Evolutionary conservation across 1,140 invertebrate species (phyloP), one percentile per base, ranked within the genome.

Genomic region (Lethocerus indicus): DNA sequence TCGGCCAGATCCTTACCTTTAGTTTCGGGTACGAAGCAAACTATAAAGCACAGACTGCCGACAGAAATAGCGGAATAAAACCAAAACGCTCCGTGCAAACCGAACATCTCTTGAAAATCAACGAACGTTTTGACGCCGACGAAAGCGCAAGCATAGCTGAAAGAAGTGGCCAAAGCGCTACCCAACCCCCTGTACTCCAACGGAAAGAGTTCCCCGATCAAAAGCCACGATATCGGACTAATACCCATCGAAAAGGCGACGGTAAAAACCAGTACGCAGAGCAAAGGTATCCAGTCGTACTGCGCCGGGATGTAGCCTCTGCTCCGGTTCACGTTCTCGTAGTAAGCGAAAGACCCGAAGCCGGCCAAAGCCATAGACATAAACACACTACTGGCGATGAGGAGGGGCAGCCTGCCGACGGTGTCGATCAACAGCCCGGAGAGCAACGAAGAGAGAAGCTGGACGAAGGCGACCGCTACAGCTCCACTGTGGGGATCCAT

Each of bases 91-190:
- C 83, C 85, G 59, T 84, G 75, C 12, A 87, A 61, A 1, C 85
- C 85, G 29, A 91, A 69, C 9, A 73, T 62, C 60, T 71, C 59
- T 64, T 86, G 76, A 59, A 91, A 78, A 59, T 86, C 79, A 48
- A 83, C 75, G 63, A 87, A 90, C 32, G 86, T 84, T 65, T 90
- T 90, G 9, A 90, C 87, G 28, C 87, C 82, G 16, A 87, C 70
- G 63, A 91, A 91, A 49, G 85, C 85, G 67, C 82, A 87, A 12
- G 83, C 73, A 73, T 91, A 89, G 61, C 82, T 88, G 63, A 86
- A 85, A 54, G 82, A 78, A 1, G 83, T 83, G 27, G 85, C 83
- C 57, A 91, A 71, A 29, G 84, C 82, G 51, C 81, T 83, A 14
- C 87, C 87, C 28, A 84, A 71, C 53, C 83, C 84, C 54, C 86